Evolutionary conservation across 2,797 vertebrate species (phyloP).

Genomic region (Chelidonichthys spinosus): DNA sequence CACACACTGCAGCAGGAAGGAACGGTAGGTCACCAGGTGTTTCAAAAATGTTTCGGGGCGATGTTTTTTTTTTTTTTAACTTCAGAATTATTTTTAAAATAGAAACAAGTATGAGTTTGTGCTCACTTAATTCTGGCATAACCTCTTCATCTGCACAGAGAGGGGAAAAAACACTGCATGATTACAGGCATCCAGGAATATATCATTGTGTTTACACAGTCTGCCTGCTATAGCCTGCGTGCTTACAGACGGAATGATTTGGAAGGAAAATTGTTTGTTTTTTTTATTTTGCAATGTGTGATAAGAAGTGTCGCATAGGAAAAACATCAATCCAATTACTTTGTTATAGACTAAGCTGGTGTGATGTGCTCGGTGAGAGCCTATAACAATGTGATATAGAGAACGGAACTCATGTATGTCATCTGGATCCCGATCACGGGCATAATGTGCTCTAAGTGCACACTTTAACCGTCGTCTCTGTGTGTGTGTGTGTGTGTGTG

Average conservation of each 20-base stretch:
- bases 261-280: slow-evolving; percentile 44
- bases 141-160: slow-evolving; percentile 35
- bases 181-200: slow-evolving; percentile 57
- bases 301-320: slow-evolving; percentile 48
- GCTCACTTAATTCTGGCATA: slow-evolving; percentile 40
- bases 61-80: slow-evolving; percentile 41
- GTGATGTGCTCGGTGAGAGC: slow-evolving; percentile 28
- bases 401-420: slow-evolving; percentile 31
- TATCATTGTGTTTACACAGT: slow-evolving; percentile 49
- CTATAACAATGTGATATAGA: slow-evolving; percentile 31
- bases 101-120: slow-evolving; percentile 39
- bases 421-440: slow-evolving; percentile 48
- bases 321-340: slow-evolving; percentile 55
- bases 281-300: slow-evolving; percentile 22
- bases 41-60: slow-evolving; percentile 27
- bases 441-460: slow-evolving; percentile 38
- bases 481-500: slow-evolving; percentile 9
- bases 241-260: slow-evolving; percentile 54
- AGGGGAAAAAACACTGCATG: slow-evolving; percentile 39
- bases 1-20: slow-evolving; percentile 3
- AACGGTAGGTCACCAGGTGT: slow-evolving; percentile 20
- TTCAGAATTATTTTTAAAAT: slow-evolving; percentile 38
- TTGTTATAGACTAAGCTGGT: slow-evolving; percentile 24
- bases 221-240: slow-evolving; percentile 35
- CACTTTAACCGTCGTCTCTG: slow-evolving; percentile 19